Conservation (phyloP, 2,888 invertebrate genomes). For the Chesias legatella region DNA sequence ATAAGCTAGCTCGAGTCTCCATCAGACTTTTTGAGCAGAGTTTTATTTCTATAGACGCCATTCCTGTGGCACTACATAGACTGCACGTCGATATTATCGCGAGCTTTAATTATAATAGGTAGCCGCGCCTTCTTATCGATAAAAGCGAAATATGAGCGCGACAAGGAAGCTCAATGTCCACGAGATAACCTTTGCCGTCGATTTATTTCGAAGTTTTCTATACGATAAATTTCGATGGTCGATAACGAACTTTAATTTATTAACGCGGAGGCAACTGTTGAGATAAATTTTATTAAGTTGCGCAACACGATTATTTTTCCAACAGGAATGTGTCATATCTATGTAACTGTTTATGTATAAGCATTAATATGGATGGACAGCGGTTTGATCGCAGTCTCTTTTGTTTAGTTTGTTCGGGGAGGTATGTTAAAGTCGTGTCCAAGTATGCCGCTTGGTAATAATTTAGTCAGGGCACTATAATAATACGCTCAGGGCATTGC, state of each 20-base stretch:
- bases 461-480: no score
- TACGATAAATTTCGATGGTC: constrained; percentile 35
- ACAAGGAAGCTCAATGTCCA: constrained; percentile 51
- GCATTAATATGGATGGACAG: no score
- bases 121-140: constrained; percentile 49
- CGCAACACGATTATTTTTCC: constrained; percentile 7
- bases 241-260: constrained; percentile 33
- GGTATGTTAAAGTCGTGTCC: no score
- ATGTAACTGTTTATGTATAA: no score
- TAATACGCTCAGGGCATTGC: no score
- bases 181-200: constrained; percentile 43
- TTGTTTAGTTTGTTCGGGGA: no score
- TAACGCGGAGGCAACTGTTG: constrained; percentile 17
- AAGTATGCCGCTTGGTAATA: no score
- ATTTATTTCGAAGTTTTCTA: constrained; percentile 47
- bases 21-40: no score
- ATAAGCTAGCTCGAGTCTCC: no score
- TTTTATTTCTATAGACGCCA: no score
- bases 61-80: not conserved
- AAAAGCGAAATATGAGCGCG: constrained; percentile 46
- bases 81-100: constrained; percentile 58
- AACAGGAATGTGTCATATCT: constrained; percentile 1
- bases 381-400: no score
- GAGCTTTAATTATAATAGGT: constrained; percentile 62
- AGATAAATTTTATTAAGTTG: constrained; percentile 15